Base-by-base conservation (phyloP, 1,140 invertebrate genomes). In the Spodoptera frugiperda region DNA sequence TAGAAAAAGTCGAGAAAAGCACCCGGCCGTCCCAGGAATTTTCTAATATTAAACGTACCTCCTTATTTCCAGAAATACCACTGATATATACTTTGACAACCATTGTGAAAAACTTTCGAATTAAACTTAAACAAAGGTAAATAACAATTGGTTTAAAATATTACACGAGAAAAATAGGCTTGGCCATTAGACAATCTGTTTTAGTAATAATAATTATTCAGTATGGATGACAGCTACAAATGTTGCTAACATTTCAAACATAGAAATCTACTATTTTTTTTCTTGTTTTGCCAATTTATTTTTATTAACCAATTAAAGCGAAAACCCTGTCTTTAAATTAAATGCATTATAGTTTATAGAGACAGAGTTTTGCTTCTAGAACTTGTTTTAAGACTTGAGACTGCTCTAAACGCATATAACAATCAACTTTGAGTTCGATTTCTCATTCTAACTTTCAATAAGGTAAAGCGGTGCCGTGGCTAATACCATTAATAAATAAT, bases 1-100 rank as follows among this genome's bases (percentile, higher is more conserved):
- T 80, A 77, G 81, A 85, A 83, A 86, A 88, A 84, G 80, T 83
- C 75, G 76, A 86, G 82, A 87, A 89, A 87, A 80, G 82, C 74
- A 82, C 86, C 89, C 87, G 84, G 87, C 83, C 82, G 76, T 84
- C 83, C 84, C 82, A 88, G 88, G 83, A 87, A 87, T 86, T 87
- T 89, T 86, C 81, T 88, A 89, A 88, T 89, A 85, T 89, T 89
- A 87, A 83, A 87, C 92, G 81, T 94, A 98, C 97, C 96, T 98
- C 97, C 94, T 98, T 98, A 92, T 97, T 98, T 79, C 97, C 97
- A 86, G 97, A 98, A 94, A 98, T 98, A 84, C 97, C 97, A 90
- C 97, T 98, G 91, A 98, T 95, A 93, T 97, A 98, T 80, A 98
- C 96, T 96, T 98, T 98, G 80, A 98, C 96, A 89, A 97, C 97